Evolutionary conservation across 92 coral and sea anemone species (phyloP).

Genomic region (Plumapathes pennacea): DNA sequence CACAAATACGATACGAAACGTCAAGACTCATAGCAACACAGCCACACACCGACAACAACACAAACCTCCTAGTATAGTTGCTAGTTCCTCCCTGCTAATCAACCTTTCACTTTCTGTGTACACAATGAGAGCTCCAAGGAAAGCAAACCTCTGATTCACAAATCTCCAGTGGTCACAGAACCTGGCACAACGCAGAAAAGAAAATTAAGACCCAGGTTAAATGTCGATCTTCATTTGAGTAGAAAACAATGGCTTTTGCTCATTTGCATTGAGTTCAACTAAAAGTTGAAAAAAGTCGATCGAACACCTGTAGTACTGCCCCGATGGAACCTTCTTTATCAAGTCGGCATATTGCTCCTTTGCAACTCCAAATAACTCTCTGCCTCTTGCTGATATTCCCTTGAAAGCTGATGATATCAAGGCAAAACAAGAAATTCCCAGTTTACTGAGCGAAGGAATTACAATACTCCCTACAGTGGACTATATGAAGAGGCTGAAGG

Average conservation of each 20-base stretch:
- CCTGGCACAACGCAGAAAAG: conserved; percentile 32
- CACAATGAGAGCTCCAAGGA: conserved; percentile 77
- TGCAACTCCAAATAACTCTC: conserved; percentile 56
- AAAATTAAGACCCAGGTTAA: not conserved
- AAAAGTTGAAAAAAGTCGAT: not conserved
- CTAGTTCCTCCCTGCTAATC: conserved; percentile 72
- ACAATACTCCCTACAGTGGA: too few species aligned
- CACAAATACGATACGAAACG: too few species aligned
- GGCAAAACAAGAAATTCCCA: too few species aligned
- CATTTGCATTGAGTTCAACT: too few species aligned
- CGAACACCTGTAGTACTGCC: conserved; percentile 92
- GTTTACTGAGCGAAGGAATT: too few species aligned
- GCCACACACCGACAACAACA: not conserved
- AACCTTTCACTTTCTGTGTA: conserved; percentile 76
- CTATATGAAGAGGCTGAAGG: too few species aligned
- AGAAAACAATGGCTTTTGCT: too few species aligned
- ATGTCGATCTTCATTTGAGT: not conserved
- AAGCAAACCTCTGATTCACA: conserved; percentile 81
- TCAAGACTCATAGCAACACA: too few species aligned
- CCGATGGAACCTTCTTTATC: conserved; percentile 70
- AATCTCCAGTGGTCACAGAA: conserved; percentile 97
- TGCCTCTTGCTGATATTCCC: conserved; percentile 63
- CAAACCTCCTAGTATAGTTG: conserved; percentile 85
- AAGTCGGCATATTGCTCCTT: conserved; percentile 73
- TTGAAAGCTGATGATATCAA: conserved; percentile 75